Percentiles rank a stretch among this genome's conserved stretches.
phyloP scores from a whole-genome alignment of 2,113 vertebrate species.

The Tachysurus fulvidraco region DNA sequence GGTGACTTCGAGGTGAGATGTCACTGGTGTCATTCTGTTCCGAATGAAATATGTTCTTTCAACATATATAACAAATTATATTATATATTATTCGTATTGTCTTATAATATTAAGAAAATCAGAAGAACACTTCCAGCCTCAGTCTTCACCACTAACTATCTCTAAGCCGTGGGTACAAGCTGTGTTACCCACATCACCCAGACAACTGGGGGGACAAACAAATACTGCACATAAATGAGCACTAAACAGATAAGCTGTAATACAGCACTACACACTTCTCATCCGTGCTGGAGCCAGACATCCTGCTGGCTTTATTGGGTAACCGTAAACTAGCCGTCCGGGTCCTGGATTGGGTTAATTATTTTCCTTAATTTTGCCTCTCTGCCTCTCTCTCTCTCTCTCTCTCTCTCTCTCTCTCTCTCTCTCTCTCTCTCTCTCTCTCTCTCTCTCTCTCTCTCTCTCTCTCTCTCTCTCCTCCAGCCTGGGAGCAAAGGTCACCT shows the following conservation, averaged over 20 bases:
- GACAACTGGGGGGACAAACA: background rate
- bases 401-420: too few species aligned
- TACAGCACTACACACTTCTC: conserved; percentile 20
- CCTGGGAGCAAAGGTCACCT: conserved; percentile 57
- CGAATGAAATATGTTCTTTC: too few species aligned
- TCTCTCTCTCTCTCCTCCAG: background rate
- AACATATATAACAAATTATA: too few species aligned
- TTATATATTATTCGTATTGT: too few species aligned
- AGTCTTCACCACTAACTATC: background rate
- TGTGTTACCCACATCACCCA: background rate
- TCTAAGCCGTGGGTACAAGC: too few species aligned
- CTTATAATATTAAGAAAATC: too few species aligned
- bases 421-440: conserved; percentile 21
- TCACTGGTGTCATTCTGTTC: too few species aligned
- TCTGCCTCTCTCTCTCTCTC: conserved; percentile 26
- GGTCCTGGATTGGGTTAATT: conserved; percentile 64
- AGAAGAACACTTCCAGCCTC: background rate
- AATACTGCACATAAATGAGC: conserved; percentile 11
- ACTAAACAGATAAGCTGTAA: conserved; percentile 41
- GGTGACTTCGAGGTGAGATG: too few species aligned
- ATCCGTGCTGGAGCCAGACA: conserved; percentile 46
- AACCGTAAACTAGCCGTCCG: conserved; percentile 57
- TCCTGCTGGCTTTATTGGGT: conserved; percentile 60
- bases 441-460: background rate
- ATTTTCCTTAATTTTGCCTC: conserved; percentile 60